A percentile compares a stretch with the other conserved stretches of the same genome.
These are phyloP conservation scores for Hylaeus anthracinus DNA, from an alignment of 1,140 invertebrate species.

Conservation along the genomic window DNA sequence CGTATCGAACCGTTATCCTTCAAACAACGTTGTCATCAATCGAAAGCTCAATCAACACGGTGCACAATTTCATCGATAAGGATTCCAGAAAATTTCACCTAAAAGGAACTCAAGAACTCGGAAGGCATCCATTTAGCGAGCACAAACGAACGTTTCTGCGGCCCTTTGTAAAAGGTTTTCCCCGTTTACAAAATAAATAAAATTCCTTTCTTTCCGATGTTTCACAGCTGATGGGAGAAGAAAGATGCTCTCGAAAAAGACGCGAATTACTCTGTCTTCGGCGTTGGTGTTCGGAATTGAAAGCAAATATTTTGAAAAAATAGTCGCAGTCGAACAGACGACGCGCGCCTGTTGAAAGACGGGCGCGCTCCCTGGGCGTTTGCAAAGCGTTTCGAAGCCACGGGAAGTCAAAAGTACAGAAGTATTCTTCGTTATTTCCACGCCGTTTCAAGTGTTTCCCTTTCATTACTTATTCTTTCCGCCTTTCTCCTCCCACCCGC, in stretches of 20 bases:
- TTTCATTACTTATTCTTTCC: constrained; percentile 21
- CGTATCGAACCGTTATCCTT: too few species aligned
- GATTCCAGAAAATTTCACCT: too few species aligned
- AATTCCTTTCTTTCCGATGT: too few species aligned
- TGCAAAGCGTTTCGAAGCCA: neutral
- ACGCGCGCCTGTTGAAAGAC: neutral
- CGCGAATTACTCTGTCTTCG: neutral
- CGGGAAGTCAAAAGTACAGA: neutral
- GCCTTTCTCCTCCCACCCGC: neutral
- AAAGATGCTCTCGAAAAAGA: neutral
- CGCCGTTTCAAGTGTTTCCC: constrained; percentile 8
- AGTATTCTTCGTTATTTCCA: constrained; percentile 26
- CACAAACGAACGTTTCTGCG: too few species aligned
- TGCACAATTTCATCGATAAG: too few species aligned
- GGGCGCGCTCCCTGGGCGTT: neutral
- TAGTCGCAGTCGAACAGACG: neutral
- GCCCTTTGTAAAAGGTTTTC: too few species aligned
- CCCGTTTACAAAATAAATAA: too few species aligned
- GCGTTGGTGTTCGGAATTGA: constrained; percentile 14
- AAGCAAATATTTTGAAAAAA: constrained; percentile 38
- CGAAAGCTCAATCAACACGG: too few species aligned
- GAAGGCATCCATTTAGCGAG: too few species aligned
- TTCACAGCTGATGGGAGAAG: too few species aligned
- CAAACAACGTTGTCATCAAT: too few species aligned
- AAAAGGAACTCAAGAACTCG: too few species aligned